These are phyloP conservation scores for Catocala nupta DNA, from an alignment of 2,888 invertebrate species.

Conservation along the genomic window DNA sequence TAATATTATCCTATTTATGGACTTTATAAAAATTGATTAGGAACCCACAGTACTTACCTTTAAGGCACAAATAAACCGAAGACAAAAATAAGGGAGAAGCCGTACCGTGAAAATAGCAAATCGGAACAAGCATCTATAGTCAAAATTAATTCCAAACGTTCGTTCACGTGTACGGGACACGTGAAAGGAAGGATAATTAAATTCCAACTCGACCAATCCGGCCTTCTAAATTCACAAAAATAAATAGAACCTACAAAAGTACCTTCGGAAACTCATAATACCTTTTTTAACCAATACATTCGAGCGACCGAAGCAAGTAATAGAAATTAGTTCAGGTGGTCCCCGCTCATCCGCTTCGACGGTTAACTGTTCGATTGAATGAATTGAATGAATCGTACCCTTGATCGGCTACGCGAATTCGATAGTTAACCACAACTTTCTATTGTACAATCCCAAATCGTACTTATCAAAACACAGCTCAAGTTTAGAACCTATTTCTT, in stretches of 20 bases:
- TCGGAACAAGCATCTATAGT: constrained; percentile 3
- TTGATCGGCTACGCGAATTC: constrained; percentile 55
- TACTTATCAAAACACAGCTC: constrained; percentile 26
- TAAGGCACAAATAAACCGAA: no score
- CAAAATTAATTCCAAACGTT: constrained; percentile 14
- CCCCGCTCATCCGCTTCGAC: constrained; percentile 62
- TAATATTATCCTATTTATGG: no score
- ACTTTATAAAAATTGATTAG: no score
- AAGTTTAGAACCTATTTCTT: constrained; percentile 42
- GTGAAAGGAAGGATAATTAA: constrained; percentile 19
- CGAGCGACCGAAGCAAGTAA: constrained; percentile 56
- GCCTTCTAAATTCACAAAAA: constrained; percentile 16
- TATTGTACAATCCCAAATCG: constrained; percentile 38
- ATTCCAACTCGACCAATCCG: constrained; percentile 17
- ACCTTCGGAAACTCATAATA: constrained; percentile 18
- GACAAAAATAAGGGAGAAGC: no score
- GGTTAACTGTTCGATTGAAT: constrained; percentile 68
- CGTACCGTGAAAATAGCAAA: not conserved
- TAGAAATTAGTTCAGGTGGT: constrained; percentile 68
- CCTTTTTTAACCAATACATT: constrained; percentile 46
- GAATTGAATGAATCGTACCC: constrained; percentile 59
- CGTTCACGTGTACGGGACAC: not conserved
- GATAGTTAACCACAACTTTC: constrained; percentile 54
- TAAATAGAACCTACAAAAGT: constrained; percentile 16
- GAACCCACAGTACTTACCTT: no score